Conservation (phyloP, 2,113 vertebrate genomes). For the Lethenteron camtschaticum region DNA sequence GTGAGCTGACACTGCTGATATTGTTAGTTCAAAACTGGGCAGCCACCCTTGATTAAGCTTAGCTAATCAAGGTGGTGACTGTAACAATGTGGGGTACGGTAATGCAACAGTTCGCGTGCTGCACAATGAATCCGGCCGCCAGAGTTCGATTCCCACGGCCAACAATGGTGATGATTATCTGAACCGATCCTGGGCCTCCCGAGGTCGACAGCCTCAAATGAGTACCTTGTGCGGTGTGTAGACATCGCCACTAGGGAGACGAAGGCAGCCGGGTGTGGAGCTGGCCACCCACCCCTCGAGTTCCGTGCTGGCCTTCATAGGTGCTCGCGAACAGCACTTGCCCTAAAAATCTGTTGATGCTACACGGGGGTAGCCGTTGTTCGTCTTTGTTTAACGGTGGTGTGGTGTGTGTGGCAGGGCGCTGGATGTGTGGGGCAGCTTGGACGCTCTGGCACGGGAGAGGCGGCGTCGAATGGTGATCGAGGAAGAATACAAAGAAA, state of each 20-base stretch:
- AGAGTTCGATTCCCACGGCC: too few species aligned
- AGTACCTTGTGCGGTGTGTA: too few species aligned
- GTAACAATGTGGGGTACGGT: too few species aligned
- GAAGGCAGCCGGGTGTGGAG: not conserved
- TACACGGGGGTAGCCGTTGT: not conserved
- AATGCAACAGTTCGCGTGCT: too few species aligned
- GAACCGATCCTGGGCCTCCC: too few species aligned
- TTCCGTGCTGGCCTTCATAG: conserved; percentile 7
- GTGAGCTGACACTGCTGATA: too few species aligned
- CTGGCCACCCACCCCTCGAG: not conserved
- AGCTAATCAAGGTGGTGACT: too few species aligned
- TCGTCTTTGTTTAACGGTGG: not conserved
- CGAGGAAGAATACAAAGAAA: conserved; percentile 70
- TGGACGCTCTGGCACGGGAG: conserved; percentile 68
- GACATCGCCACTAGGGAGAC: not conserved
- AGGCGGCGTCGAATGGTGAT: conserved; percentile 54
- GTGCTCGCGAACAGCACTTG: conserved; percentile 3
- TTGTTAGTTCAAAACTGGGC: too few species aligned
- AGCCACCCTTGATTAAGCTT: too few species aligned
- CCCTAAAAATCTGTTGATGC: not conserved
- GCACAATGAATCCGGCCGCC: too few species aligned
- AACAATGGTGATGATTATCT: too few species aligned
- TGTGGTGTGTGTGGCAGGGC: conserved; percentile 26
- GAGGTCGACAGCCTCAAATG: too few species aligned
- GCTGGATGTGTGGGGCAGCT: conserved; percentile 84